Evolutionary conservation across 2,888 invertebrate genomes (phyloP).

Genomic region (Brachylomia viminalis): DNA sequence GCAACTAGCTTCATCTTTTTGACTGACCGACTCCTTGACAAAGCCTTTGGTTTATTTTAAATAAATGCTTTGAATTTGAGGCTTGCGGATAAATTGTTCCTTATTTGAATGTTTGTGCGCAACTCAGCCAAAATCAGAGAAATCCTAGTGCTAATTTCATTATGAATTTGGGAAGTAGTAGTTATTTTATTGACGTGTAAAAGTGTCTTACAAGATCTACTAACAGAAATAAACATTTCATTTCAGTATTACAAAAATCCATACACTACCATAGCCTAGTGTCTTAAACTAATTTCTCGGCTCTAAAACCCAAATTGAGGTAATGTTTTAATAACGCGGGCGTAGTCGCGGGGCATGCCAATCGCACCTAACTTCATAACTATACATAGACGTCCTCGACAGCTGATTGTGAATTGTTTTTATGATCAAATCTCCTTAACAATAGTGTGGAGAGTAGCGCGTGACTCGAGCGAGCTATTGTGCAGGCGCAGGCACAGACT

Average conservation of each 20-base stretch:
- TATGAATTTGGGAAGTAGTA: background rate
- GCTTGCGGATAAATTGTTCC: background rate
- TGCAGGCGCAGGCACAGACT: conserved; percentile 53
- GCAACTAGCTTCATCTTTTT: too few relatives aligned
- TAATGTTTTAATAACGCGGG: conserved; percentile 41
- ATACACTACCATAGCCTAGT: too few relatives aligned
- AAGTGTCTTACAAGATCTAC: too few relatives aligned
- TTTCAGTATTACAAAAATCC: too few relatives aligned
- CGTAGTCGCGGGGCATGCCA: conserved; percentile 38
- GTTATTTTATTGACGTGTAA: too few relatives aligned
- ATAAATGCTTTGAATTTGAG: too few relatives aligned
- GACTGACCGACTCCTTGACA: too few relatives aligned
- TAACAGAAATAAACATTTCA: too few relatives aligned
- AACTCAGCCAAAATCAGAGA: background rate
- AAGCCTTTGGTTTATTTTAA: too few relatives aligned
- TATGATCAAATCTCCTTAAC: conserved; percentile 64
- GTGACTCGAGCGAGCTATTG: conserved; percentile 65
- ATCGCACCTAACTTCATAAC: conserved; percentile 16
- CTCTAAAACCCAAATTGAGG: conserved; percentile 37
- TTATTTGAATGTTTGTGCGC: conserved; percentile 17
- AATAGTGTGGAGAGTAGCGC: conserved; percentile 61
- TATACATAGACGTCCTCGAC: conserved; percentile 56
- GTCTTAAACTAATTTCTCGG: background rate
- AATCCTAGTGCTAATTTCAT: background rate
- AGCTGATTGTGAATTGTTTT: conserved; percentile 66